Conservation (phyloP, 2,888 invertebrate species). For the Apomyelois bistriatella region DNA sequence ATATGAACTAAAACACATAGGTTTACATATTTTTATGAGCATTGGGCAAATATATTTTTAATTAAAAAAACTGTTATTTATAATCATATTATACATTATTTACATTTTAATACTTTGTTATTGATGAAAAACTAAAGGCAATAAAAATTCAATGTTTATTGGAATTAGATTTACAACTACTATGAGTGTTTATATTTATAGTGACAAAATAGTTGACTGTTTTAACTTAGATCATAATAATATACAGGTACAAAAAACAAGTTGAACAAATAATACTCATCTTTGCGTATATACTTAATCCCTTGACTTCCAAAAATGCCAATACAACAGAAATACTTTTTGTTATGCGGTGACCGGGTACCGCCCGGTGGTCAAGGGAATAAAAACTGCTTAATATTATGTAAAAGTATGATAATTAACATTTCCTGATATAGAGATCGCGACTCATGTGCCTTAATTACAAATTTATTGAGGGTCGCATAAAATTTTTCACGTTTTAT, state of each 20-base stretch:
- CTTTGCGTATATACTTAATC: neutral
- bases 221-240: neutral
- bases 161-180: neutral
- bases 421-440: too few relatives aligned
- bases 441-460: neutral
- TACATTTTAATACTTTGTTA: neutral
- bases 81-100: neutral
- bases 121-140: neutral
- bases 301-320: too few relatives aligned
- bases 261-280: neutral
- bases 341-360: too few relatives aligned
- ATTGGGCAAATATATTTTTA: neutral
- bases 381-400: too few relatives aligned
- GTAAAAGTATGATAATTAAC: too few relatives aligned
- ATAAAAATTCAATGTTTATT: neutral
- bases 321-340: too few relatives aligned
- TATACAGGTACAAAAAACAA: neutral
- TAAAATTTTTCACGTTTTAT: too few relatives aligned
- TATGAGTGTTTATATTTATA: neutral
- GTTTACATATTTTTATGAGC: too few relatives aligned
- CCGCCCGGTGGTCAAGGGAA: too few relatives aligned
- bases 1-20: neutral
- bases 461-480: too few relatives aligned
- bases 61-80: neutral
- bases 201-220: neutral